Evolutionary conservation across 2,888 invertebrate species (phyloP).

Genomic region (Torymus aiolomorphi): DNA sequence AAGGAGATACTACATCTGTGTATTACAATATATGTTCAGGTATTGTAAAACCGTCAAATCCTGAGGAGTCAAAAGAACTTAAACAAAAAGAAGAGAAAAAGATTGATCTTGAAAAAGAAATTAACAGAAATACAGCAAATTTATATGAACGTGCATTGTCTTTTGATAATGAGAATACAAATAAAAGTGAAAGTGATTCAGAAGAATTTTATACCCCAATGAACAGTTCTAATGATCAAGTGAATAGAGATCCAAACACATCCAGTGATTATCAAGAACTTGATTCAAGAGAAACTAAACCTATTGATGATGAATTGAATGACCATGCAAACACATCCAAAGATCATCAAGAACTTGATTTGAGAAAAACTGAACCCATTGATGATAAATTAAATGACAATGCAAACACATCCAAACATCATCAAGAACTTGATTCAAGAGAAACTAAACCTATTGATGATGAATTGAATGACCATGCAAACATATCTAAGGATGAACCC

Average conservation of each 20-base stretch:
- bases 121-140: constrained; percentile 69
- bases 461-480: too few species aligned
- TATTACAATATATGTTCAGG: constrained; percentile 68
- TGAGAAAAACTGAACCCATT: too few species aligned
- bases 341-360: too few species aligned
- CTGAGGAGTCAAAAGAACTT: constrained; percentile 64
- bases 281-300: background rate
- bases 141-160: constrained; percentile 71
- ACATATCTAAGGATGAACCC: too few species aligned
- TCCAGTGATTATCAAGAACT: background rate
- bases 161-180: constrained; percentile 49
- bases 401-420: too few species aligned
- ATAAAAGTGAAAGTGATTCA: constrained; percentile 7
- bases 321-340: too few species aligned
- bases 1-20: constrained; percentile 70
- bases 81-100: constrained; percentile 67
- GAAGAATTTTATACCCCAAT: constrained; percentile 14
- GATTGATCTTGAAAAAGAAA: constrained; percentile 66
- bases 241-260: background rate
- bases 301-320: too few species aligned
- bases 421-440: too few species aligned
- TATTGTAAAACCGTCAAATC: constrained; percentile 68
- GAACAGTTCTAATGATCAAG: background rate
- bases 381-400: too few species aligned
- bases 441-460: too few species aligned